Evolutionary conservation across 1,140 invertebrate genomes (phyloP).

Genomic region (Dendrolimus punctatus): DNA sequence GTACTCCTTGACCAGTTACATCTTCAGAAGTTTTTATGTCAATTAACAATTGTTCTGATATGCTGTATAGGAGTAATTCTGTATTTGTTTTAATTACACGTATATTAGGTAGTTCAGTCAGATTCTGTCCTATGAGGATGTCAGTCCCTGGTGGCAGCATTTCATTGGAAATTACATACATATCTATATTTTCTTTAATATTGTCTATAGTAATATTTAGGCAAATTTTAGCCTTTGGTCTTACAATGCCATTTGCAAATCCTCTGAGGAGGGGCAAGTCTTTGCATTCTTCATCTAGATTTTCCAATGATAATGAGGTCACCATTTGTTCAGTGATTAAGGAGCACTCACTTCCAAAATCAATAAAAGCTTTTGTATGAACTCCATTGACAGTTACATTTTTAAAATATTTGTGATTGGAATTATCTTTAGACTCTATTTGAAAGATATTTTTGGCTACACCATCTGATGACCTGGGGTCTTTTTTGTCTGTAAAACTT

Average conservation of each 20-base stretch:
- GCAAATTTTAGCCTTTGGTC: too few relatives aligned
- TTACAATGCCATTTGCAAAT: slow-evolving; percentile 14
- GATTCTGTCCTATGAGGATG: slow-evolving; percentile 28
- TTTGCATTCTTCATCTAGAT: slow-evolving; percentile 7
- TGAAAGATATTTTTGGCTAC: too few relatives aligned
- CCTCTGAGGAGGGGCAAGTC: slow-evolving; percentile 20
- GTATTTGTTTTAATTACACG: slow-evolving; percentile 24
- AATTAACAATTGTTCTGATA: too few relatives aligned
- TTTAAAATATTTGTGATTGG: slow-evolving; percentile 7
- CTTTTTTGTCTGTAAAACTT: too few relatives aligned
- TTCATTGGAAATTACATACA: slow-evolving; percentile 27
- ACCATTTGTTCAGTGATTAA: slow-evolving; percentile 13
- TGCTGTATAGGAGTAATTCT: slow-evolving; percentile 14
- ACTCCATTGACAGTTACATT: slow-evolving; percentile 17
- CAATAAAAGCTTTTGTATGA: background rate
- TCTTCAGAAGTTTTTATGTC: too few relatives aligned
- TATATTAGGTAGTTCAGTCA: slow-evolving; percentile 27
- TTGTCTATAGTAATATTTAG: slow-evolving; percentile 18
- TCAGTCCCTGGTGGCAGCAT: slow-evolving; percentile 16
- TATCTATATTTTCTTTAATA: slow-evolving; percentile 23
- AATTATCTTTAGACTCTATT: slow-evolving; percentile 13
- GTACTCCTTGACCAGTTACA: too few relatives aligned
- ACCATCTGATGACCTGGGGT: too few relatives aligned
- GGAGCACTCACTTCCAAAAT: slow-evolving; percentile 11
- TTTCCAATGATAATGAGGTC: too few relatives aligned